Base-by-base conservation (phyloP, 1,140 invertebrate species). In the Lethocerus indicus region DNA sequence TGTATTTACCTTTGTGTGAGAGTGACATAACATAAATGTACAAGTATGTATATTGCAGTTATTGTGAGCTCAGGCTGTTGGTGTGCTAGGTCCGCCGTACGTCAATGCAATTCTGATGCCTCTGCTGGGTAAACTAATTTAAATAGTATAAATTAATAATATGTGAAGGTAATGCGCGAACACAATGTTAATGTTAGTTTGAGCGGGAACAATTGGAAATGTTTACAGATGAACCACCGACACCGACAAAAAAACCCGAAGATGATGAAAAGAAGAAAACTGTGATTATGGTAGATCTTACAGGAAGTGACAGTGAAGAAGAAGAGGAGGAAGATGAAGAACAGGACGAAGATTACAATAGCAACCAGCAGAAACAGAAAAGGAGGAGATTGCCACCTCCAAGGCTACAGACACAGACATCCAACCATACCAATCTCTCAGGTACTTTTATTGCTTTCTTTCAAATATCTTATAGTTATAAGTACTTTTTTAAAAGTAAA, bases 271-370 rank as follows among this genome's bases (percentile, higher is more conserved):
- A 42, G 40, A 25, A 42, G 16, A 42, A 42, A 42, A 25, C 23
- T 42, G n/a, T 42, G 4, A 42, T 42, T 42, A 14, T 42, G 16
- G 40, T 42, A 14, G 40, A 42, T 42, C 23, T 42, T 20, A 42
- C 40, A 1, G 26, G 21, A 20, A 42, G 40, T 42, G 40, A 42
- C 40, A 24, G 23, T 42, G 40, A 42, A 42, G 40, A 42, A 3
- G 23, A 24, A 4, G 18, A 20, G 16, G n/a, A n/a, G n/a, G n/a
- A n/a, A n/a, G n/a, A n/a, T n/a, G n/a, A n/a, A n/a, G n/a, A n/a
- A n/a, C n/a, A n/a, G n/a, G n/a, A n/a, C n/a, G n/a, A n/a, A n/a
- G n/a, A n/a, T n/a, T n/a, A n/a, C n/a, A n/a, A n/a, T n/a, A n/a
- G n/a, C n/a, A n/a, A n/a, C n/a, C n/a, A n/a, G n/a, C n/a, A n/a